Evolutionary conservation across 2,888 invertebrate genomes (phyloP).

Genomic region (Steinernema hermaphroditum): DNA sequence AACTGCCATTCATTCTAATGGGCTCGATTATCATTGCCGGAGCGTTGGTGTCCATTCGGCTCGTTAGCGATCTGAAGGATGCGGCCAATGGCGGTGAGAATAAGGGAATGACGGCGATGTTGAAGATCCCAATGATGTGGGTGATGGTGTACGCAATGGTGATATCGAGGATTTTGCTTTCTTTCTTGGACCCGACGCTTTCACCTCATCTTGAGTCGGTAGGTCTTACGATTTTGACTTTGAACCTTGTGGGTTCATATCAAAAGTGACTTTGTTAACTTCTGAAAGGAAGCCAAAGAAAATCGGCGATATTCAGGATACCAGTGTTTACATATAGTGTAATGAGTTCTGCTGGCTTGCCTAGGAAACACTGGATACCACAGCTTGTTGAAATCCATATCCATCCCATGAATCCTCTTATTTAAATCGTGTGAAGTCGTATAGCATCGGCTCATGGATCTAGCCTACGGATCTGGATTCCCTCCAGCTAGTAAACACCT

Average conservation of each 20-base stretch:
- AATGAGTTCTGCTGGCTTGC: too few species aligned
- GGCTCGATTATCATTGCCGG: conserved; percentile 8
- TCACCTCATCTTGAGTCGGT: conserved; percentile 76
- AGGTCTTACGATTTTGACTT: not conserved
- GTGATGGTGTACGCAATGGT: conserved; percentile 12
- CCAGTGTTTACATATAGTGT: too few species aligned
- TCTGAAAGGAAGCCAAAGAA: too few species aligned
- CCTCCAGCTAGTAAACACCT: not conserved
- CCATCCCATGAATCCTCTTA: too few species aligned
- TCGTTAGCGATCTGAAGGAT: not conserved
- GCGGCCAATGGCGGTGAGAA: not conserved
- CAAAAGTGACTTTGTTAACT: too few species aligned
- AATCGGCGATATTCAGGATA: too few species aligned
- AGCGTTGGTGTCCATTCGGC: not conserved
- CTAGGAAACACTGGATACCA: too few species aligned
- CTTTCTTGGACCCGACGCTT: conserved; percentile 81
- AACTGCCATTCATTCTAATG: conserved; percentile 31
- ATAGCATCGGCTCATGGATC: too few species aligned
- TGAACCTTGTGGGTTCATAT: not conserved
- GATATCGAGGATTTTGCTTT: conserved; percentile 47
- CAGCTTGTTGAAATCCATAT: too few species aligned
- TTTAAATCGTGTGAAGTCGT: too few species aligned
- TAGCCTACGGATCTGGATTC: too few species aligned
- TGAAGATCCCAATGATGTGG: conserved; percentile 24
- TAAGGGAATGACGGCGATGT: conserved; percentile 23